Base-by-base conservation (phyloP, 2,113 vertebrate genomes). In the Kryptolebias marmoratus region DNA sequence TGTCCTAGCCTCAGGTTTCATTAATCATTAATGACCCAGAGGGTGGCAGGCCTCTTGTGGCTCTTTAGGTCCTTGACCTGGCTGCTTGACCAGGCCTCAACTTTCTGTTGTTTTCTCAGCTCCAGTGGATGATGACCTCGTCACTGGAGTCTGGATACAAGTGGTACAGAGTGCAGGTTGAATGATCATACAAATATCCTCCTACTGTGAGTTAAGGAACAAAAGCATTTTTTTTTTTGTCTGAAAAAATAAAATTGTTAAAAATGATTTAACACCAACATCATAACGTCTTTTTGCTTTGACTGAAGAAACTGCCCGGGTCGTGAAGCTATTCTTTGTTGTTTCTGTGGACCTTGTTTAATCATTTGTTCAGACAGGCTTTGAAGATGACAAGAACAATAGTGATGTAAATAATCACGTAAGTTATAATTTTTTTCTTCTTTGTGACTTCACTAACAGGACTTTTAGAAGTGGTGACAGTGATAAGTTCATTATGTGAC, bases 11-110 rank as follows among this genome's bases (percentile, higher is more conserved):
- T 89, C 74, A 11, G 80, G 85, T 90, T 92, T 83, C 88, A 87
- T 89, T 90, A 87, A 90, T 90, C 85, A 90, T 89, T 92, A 84
- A 91, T 84, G 88, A 80, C 74, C 83, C 67, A 65, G 39, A 64
- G 63, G 65, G 70, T 64, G 60, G 31, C 2, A 9, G 73, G 68
- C 62, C 79, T 80, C 77, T 79, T 16, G 36, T 73, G 75, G 56
- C 83, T 83, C 81, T 86, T 65, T 31, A 75, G 83, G 80, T 89
- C 83, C 86, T 88, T 90, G 87, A 91, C 89, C 89, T 45, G 71
- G 15, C 32, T 0, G 81, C 80, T 82, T 87, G 90, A 89, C 86
- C 84, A 49, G 61, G 48, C 58, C 61, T 50, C 12, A 73, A 74
- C 61, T 73, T 36, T 84, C 62, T 68, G 77, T 72, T 90, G 86